phyloP scores from a whole-genome alignment of 2,113 vertebrate genomes.

The Nyctibius bracteatus region DNA sequence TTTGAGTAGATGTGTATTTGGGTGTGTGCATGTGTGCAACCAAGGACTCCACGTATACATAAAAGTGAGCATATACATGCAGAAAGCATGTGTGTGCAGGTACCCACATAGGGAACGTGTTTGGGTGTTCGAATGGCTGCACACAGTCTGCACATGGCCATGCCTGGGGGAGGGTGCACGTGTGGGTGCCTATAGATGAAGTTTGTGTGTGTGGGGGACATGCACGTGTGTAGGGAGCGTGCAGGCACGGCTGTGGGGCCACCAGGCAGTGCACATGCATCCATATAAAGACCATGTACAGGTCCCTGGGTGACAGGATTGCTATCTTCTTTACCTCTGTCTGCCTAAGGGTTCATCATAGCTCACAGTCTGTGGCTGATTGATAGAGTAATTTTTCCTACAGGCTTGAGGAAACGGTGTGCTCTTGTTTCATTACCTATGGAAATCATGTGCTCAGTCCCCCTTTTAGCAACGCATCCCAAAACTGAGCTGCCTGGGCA shows the following conservation, averaged over 20 bases:
- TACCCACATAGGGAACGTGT: neutral
- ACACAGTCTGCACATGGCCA: neutral
- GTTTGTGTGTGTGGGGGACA: rapidly evolving
- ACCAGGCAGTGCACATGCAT: neutral
- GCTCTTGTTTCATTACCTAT: neutral
- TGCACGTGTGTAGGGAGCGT: no score
- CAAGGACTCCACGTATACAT: neutral
- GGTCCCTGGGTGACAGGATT: neutral
- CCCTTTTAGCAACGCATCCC: neutral
- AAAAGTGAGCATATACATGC: neutral
- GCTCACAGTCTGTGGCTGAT: neutral
- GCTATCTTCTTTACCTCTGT: neutral
- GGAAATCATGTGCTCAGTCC: neutral
- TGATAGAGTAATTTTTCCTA: neutral
- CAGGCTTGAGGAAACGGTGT: neutral
- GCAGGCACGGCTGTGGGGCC: neutral
- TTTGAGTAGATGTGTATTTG: neutral
- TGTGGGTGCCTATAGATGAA: neutral
- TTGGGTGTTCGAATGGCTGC: neutral
- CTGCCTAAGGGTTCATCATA: neutral
- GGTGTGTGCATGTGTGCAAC: neutral
- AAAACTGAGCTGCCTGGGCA: neutral
- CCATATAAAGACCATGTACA: neutral
- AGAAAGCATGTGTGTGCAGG: neutral
- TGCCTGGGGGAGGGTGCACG: neutral